These are phyloP conservation scores for Nomada ferruginata DNA, from an alignment of 2,888 invertebrate species.

Conservation along the genomic window DNA sequence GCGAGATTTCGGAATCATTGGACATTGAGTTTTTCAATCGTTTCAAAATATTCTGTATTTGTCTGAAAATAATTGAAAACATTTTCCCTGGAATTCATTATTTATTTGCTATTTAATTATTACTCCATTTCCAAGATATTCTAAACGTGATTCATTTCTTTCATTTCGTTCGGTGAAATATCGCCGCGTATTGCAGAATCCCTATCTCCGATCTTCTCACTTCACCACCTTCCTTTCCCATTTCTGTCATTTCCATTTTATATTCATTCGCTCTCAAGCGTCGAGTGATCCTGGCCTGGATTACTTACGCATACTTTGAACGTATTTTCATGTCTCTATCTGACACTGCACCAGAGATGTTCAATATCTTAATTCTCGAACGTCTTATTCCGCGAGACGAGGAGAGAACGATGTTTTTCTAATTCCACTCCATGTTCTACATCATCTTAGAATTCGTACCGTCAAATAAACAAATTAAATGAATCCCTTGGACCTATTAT, in stretches of 20 bases:
- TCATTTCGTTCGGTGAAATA: conserved; percentile 1
- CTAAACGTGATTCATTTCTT: neutral
- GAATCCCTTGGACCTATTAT: no score
- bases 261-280: conserved; percentile 2
- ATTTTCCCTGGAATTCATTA: no score
- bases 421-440: neutral
- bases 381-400: neutral
- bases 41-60: no score
- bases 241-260: conserved; percentile 32
- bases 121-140: no score
- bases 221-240: conserved; percentile 10
- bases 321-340: conserved; percentile 1
- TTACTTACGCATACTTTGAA: conserved; percentile 18
- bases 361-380: conserved; percentile 2
- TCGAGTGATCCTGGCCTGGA: neutral
- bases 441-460: neutral
- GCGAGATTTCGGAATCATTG: no score
- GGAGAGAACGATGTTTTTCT: neutral
- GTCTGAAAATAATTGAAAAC: no score
- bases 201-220: conserved; percentile 14
- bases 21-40: neutral
- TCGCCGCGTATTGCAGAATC: neutral
- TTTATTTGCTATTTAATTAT: no score
- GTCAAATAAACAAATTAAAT: no score
- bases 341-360: neutral